Conservation (phyloP, 2,888 invertebrate genomes). For the Drepanosiphum platanoidis region DNA sequence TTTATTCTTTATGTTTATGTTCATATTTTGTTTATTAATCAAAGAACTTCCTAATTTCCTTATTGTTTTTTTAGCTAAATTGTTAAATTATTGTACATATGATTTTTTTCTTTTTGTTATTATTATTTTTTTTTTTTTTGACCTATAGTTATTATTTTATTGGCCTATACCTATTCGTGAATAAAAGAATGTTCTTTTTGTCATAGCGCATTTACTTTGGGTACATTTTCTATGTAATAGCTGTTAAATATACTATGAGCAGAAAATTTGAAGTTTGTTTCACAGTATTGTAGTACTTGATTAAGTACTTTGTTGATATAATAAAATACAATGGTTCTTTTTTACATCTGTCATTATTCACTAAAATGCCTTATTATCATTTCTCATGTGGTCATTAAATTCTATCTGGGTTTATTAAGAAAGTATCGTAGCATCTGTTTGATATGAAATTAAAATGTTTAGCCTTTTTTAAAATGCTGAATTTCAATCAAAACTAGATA, state of each 20-base stretch:
- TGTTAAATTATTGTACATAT: conserved; percentile 62
- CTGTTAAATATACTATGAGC: conserved; percentile 53
- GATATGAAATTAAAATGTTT: too few species aligned
- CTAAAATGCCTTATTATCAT: background rate
- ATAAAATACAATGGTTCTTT: conserved; percentile 60
- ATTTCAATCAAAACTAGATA: too few species aligned
- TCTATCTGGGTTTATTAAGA: too few species aligned
- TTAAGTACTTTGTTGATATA: conserved; percentile 60
- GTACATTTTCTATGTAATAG: conserved; percentile 61
- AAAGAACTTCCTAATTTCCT: conserved; percentile 61
- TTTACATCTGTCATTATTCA: conserved; percentile 43
- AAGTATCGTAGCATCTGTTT: too few species aligned
- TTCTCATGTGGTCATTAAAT: background rate
- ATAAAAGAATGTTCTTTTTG: conserved; percentile 47
- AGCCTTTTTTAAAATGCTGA: too few species aligned
- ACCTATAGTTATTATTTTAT: conserved; percentile 54
- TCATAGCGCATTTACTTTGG: conserved; percentile 60
- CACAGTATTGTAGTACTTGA: conserved; percentile 59
- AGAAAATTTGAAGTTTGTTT: conserved; percentile 41
- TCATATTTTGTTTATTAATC: conserved; percentile 58
- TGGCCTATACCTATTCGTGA: conserved; percentile 46
- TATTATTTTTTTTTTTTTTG: conserved; percentile 53
- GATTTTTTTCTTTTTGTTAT: conserved; percentile 58
- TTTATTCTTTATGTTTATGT: conserved; percentile 49
- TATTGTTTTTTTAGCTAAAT: conserved; percentile 61